Conservation (phyloP, 2,113 vertebrate species). For the Canis aureus region DNA sequence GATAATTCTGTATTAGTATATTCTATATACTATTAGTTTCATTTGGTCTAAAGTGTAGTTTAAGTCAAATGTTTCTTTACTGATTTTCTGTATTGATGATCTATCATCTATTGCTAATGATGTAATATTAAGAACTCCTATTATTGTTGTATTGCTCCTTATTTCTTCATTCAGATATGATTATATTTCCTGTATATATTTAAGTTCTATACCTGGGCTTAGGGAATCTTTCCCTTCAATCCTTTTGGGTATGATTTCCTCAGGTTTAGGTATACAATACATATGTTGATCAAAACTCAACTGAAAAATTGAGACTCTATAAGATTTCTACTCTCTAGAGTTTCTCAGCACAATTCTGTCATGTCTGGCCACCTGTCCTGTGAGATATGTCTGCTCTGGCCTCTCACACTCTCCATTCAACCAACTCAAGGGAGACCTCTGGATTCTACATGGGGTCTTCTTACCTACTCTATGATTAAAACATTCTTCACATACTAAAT, state of each 20-base stretch:
- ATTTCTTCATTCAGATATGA: not conserved
- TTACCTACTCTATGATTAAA: not conserved
- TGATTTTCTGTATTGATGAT: not conserved
- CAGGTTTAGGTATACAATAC: not conserved
- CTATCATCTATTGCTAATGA: not conserved
- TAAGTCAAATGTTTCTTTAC: not conserved
- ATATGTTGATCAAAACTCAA: not conserved
- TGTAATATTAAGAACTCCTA: not conserved
- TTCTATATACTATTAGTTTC: not conserved
- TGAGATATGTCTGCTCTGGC: not conserved
- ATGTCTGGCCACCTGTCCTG: not conserved
- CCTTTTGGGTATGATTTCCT: not conserved
- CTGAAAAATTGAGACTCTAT: not conserved
- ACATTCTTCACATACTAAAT: not conserved
- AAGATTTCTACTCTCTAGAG: not conserved
- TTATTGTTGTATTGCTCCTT: not conserved
- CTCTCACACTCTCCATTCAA: not conserved
- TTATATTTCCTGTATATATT: not conserved
- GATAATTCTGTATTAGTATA: not conserved
- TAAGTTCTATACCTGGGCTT: not conserved
- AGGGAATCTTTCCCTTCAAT: not conserved
- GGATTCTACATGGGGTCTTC: not conserved
- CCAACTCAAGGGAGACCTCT: not conserved
- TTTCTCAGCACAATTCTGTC: not conserved
- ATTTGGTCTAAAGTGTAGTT: not conserved